These are phyloP conservation scores for Megalops atlanticus DNA, from an alignment of 2,113 vertebrate genomes.

Conservation along the genomic window DNA sequence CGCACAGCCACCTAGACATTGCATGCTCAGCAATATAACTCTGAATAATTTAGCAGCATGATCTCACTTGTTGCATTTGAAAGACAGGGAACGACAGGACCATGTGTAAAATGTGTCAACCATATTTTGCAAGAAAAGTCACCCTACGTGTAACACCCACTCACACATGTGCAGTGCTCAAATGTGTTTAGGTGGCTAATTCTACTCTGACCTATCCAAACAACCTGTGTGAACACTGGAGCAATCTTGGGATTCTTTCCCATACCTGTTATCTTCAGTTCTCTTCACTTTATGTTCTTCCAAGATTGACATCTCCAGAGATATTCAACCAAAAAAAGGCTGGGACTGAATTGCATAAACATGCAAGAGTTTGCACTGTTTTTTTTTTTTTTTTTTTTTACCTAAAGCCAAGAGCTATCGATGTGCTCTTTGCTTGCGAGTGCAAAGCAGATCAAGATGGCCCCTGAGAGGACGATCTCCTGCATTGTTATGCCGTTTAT, in stretches of 20 bases:
- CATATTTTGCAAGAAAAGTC: not conserved
- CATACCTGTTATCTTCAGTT: not conserved
- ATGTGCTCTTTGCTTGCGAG: slow-evolving; percentile 28
- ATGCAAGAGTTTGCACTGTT: not conserved
- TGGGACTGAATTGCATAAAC: slow-evolving; percentile 15
- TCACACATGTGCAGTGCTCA: not conserved
- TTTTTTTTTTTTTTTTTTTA: no score
- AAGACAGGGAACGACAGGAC: not conserved
- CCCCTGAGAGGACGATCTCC: slow-evolving; percentile 58
- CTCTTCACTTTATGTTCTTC: not conserved
- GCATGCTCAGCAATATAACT: not conserved
- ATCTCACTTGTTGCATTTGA: not conserved
- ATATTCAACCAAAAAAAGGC: not conserved
- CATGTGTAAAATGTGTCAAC: not conserved
- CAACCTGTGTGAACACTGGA: no score
- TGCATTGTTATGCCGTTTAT: slow-evolving; percentile 59
- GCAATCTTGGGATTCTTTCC: no score
- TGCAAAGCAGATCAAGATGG: slow-evolving; percentile 39
- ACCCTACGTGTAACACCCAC: not conserved
- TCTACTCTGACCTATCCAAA: not conserved
- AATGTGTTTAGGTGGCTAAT: not conserved
- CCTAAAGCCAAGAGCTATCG: slow-evolving; percentile 1
- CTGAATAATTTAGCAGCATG: not conserved
- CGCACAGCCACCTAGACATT: not conserved
- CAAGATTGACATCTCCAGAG: not conserved